Conservation (phyloP, 2,113 vertebrate genomes). For the Egretta garzetta region DNA sequence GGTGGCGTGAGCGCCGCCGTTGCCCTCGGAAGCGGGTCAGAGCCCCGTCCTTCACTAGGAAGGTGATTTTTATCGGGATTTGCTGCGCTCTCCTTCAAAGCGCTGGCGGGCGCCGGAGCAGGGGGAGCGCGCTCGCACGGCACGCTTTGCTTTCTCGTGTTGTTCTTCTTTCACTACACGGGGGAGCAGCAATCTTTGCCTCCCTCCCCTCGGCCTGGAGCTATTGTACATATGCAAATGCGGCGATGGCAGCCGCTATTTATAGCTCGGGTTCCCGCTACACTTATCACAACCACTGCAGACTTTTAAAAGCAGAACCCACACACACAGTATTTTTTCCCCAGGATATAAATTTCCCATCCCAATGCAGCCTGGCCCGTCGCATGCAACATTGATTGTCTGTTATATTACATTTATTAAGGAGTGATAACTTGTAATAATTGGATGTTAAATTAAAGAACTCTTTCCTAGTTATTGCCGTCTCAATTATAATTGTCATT, state of each 20-base stretch:
- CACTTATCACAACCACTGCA: slow-evolving; percentile 77
- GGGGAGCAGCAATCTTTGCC: slow-evolving; percentile 66
- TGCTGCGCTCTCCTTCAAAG: slow-evolving; percentile 10
- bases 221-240: slow-evolving; percentile 83
- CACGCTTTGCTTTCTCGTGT: slow-evolving; percentile 55
- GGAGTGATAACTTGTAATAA: slow-evolving; percentile 99
- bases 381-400: slow-evolving; percentile 98
- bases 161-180: slow-evolving; percentile 59
- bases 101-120: background rate
- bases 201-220: slow-evolving; percentile 70
- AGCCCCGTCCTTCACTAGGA: slow-evolving; percentile 48
- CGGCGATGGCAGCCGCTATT: slow-evolving; percentile 78
- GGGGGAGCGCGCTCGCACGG: slow-evolving; percentile 6
- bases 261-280: slow-evolving; percentile 76
- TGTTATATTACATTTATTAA: slow-evolving; percentile 99
- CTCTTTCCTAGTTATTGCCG: slow-evolving; percentile 96
- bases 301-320: slow-evolving; percentile 74
- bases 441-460: slow-evolving; percentile 99
- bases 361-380: slow-evolving; percentile 84
- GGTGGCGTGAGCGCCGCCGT: background rate
- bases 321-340: slow-evolving; percentile 64
- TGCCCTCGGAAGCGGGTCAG: slow-evolving; percentile 42
- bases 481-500: slow-evolving; percentile 99
- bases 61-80: slow-evolving; percentile 58
- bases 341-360: slow-evolving; percentile 85